Conservation (phyloP, 1,140 invertebrate species). For the Hetaerina americana region DNA sequence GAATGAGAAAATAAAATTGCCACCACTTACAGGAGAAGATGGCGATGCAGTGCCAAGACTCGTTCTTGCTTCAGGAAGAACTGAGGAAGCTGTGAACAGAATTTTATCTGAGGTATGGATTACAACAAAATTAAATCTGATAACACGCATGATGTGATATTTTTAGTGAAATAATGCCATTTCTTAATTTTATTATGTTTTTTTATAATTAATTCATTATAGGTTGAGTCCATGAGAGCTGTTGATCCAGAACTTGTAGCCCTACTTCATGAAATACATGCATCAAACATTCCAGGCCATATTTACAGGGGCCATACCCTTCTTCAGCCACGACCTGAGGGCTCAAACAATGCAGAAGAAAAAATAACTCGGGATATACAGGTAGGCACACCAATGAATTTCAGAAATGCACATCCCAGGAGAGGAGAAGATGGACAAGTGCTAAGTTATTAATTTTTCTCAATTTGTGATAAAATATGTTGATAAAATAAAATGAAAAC, state of each 20-base stretch:
- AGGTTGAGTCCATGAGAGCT: slow-evolving; percentile 14
- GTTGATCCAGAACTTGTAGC: slow-evolving; percentile 22
- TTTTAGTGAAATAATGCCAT: background rate
- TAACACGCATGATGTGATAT: background rate
- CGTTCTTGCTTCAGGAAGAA: slow-evolving; percentile 49
- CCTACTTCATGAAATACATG: slow-evolving; percentile 23
- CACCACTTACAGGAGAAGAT: slow-evolving; percentile 33
- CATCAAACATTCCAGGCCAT: slow-evolving; percentile 26
- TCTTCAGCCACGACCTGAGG: slow-evolving; percentile 30
- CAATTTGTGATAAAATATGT: too few species aligned
- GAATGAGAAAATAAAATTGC: slow-evolving; percentile 37
- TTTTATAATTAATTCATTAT: background rate
- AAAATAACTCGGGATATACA: background rate
- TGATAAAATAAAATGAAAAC: too few species aligned
- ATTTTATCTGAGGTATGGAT: slow-evolving; percentile 47
- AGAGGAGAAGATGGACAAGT: too few species aligned
- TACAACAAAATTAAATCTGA: background rate
- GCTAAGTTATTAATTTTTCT: too few species aligned
- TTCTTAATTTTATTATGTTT: background rate
- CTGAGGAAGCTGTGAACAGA: slow-evolving; percentile 51
- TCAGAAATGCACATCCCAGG: too few species aligned
- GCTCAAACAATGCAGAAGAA: background rate
- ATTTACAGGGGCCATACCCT: slow-evolving; percentile 37
- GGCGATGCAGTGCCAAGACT: slow-evolving; percentile 33
- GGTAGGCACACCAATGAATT: too few species aligned